These are phyloP conservation scores for Dendrolimus kikuchii DNA, from an alignment of 1,140 invertebrate genomes.

Conservation along the genomic window DNA sequence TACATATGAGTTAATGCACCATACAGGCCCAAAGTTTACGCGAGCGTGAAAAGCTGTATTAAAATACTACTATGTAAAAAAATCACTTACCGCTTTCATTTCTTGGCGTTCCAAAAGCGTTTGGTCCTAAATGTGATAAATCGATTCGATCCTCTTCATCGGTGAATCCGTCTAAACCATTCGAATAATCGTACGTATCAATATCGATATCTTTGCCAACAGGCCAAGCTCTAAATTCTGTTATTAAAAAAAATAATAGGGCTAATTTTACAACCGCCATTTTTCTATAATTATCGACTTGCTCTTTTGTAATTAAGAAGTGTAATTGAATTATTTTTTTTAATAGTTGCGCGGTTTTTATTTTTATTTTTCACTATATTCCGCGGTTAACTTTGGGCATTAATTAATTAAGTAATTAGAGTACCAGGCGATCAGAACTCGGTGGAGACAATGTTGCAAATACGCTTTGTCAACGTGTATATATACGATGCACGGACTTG, in stretches of 20 bases:
- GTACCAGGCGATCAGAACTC: conserved; percentile 35
- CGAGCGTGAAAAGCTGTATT: background rate
- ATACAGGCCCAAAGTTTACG: background rate
- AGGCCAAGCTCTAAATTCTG: conserved; percentile 15
- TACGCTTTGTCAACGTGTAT: conserved; percentile 25
- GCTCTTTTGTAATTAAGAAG: conserved; percentile 1
- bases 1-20: background rate
- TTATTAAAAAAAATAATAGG: conserved; percentile 4
- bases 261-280: no score
- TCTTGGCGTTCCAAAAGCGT: conserved; percentile 69
- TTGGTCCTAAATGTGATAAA: conserved; percentile 63
- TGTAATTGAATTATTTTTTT: background rate
- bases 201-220: conserved; percentile 20
- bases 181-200: conserved; percentile 7
- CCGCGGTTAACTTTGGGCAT: background rate
- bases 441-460: conserved; percentile 21
- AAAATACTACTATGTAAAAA: conserved; percentile 3
- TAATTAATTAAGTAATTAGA: conserved; percentile 10
- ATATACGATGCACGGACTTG: conserved; percentile 31
- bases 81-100: conserved; percentile 60
- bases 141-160: conserved; percentile 55
- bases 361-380: conserved; percentile 1
- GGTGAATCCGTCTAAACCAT: conserved; percentile 22
- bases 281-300: background rate
- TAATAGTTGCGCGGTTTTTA: background rate